Evolutionary conservation across 2,888 invertebrate genomes (phyloP).

Genomic region (Encarsia formosa): DNA sequence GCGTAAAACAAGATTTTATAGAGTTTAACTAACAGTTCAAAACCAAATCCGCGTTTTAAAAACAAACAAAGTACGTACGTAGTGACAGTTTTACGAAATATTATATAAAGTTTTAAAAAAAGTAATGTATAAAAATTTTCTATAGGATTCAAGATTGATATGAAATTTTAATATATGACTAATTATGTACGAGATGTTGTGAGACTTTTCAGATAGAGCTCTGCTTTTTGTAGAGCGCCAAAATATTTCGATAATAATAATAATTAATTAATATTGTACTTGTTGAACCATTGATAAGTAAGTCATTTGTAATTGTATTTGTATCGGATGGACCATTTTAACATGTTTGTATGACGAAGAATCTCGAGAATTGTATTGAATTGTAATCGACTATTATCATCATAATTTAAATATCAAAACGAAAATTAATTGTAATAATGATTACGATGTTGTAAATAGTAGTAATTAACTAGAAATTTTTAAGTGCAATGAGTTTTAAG

Average conservation of each 20-base stretch:
- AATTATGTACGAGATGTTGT: constrained; percentile 2
- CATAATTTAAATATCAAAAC: constrained; percentile 2
- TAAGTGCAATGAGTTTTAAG: constrained; percentile 13
- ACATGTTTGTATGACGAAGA: constrained; percentile 1
- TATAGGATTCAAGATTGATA: background rate
- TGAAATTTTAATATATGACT: constrained; percentile 4
- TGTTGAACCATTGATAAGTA: constrained; percentile 12
- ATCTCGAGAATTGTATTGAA: constrained; percentile 1
- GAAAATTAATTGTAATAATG: constrained; percentile 10
- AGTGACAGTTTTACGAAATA: background rate
- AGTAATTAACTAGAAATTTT: constrained; percentile 4
- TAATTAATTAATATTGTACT: too few relatives aligned
- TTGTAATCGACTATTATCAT: background rate
- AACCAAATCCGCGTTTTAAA: background rate
- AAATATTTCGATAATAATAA: constrained; percentile 15
- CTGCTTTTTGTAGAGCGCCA: constrained; percentile 6
- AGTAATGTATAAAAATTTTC: background rate
- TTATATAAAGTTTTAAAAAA: background rate
- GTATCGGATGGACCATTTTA: constrained; percentile 21
- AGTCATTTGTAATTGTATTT: constrained; percentile 13
- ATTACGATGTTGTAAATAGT: constrained; percentile 5
- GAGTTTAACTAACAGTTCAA: constrained; percentile 5
- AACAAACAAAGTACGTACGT: background rate
- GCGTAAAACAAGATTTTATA: constrained; percentile 5
- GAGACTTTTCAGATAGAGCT: background rate